Evolutionary conservation across 2,888 invertebrate genomes (phyloP), one percentile per base, ranked within the genome.

Genomic region (Leptopterna dolabrata): DNA sequence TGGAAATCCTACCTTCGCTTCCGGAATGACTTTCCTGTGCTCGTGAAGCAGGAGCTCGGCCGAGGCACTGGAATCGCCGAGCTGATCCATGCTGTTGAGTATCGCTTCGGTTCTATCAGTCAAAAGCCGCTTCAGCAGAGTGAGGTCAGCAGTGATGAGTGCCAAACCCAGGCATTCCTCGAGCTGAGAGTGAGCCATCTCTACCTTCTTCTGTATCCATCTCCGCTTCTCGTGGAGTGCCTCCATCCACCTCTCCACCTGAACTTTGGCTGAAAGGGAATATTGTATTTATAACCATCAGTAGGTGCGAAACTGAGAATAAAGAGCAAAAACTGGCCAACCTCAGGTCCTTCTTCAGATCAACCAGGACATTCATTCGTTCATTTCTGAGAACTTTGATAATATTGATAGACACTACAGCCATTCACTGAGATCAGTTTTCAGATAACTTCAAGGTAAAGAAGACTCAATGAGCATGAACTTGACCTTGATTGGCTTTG

Each of bases 141-240:
- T 92, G 82, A 96, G 93, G 91, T 96, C 96, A 76, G 94, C 94
- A 80, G 96, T 95, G 51, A 96, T 92, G 90, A 96, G 92, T 78
- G 95, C 95, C 87, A 96, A 92, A 51, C 95, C 95, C 88, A 96
- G 92, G 90, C 96, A 95, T 91, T 96, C 96, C 91, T 96, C 96
- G 90, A 97, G 92, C 91, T 96, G 95, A 9, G 94, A 93, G 92
- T 96, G 96, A 89, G 96, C 93, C 90, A 93, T 94, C 90, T 94
- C 94, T 92, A 95, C 95, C 63, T 94, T 93, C 11, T 93, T 92
- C 91, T 97, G 97, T 88, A 97, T 92, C 89, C 94, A 92, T 90
- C 95, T 94, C 88, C 97, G 93, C 90, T 95, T 94, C 91, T 96
- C 95, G 91, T 97, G 96, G 83, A 97, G 92, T 86, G 94, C 93